Evolutionary conservation across 2,888 invertebrate genomes (phyloP), one percentile per base, ranked within the genome.

Genomic region (Apocheima hispidaria): DNA sequence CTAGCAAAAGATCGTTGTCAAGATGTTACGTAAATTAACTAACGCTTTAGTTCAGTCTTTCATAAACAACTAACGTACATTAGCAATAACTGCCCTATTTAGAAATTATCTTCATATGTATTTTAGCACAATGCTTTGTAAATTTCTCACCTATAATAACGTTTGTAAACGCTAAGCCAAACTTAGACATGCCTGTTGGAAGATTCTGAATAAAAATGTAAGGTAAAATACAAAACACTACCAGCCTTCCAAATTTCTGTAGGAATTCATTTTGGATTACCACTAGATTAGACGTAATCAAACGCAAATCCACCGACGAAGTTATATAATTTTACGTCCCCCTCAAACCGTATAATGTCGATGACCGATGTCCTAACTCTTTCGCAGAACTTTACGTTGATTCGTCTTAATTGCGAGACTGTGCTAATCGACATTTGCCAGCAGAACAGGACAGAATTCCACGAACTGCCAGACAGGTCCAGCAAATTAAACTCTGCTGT

Each of bases 401-500:
- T 16, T 23, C n/a, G 33, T 40, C 26, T 18, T 33, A 43, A 55
- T 63, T 41, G 33, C 36, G 43, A 48, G 43, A 57, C 59, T 61
- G 35, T 66, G 68, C 50, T 58, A 58, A 64, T 33, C 43, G 36
- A 52, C 16, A 63, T 60, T 61, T 35, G 43, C 43, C 20, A 16
- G 12, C 44, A 43, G 53, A 16, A 48, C 40, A 6, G 35, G 38
- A n/a, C 18, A 30, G 10, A 49, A 28, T 66, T 66, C 64, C 60
- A 58, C 18, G 65, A 69, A 69, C 44, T 30, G 18, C 10, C 50
- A 60, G 56, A 54, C 60, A 50, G 57, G 59, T 60, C 50, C 52
- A 51, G 41, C 40, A 49, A 52, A 58, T 62, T 53, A 41, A 53
- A 56, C 35, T 16, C 14, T 21, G n/a, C 33, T 9, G 7, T 33